Evolutionary conservation across 2,113 vertebrate species (phyloP).

Genomic region (Bostrychus sinensis): DNA sequence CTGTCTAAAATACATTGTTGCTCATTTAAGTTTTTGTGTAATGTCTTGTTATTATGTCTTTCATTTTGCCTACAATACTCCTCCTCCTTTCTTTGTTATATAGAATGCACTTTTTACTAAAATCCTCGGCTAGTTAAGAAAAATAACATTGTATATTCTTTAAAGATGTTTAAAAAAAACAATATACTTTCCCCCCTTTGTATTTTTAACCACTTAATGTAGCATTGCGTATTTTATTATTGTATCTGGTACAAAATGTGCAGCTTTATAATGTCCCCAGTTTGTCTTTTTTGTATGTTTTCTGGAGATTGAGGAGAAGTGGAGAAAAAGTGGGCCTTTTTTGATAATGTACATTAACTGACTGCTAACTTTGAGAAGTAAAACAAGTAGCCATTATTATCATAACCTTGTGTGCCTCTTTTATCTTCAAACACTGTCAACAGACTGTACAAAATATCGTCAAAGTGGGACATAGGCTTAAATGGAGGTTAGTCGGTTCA

Average conservation of each 20-base stretch:
- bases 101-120: constrained; percentile 90
- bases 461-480: not conserved
- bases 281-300: constrained; percentile 64
- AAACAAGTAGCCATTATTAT: constrained; percentile 77
- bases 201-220: constrained; percentile 88
- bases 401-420: constrained; percentile 30
- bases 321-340: constrained; percentile 82
- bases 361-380: constrained; percentile 85
- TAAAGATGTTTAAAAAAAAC: constrained; percentile 80
- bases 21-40: constrained; percentile 15
- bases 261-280: constrained; percentile 77
- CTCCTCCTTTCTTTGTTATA: constrained; percentile 80
- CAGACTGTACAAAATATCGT: not conserved
- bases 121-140: constrained; percentile 76
- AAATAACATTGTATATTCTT: constrained; percentile 80
- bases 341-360: constrained; percentile 88
- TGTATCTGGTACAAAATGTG: constrained; percentile 85
- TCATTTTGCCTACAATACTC: constrained; percentile 63
- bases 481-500: not conserved
- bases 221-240: constrained; percentile 87
- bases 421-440: not conserved
- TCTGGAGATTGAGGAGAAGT: constrained; percentile 69
- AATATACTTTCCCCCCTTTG: constrained; percentile 80
- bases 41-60: constrained; percentile 24
- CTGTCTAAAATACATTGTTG: constrained; percentile 30